phyloP scores from a whole-genome alignment of 92 coral and sea anemone genomes.

The Porites divaricata region DNA sequence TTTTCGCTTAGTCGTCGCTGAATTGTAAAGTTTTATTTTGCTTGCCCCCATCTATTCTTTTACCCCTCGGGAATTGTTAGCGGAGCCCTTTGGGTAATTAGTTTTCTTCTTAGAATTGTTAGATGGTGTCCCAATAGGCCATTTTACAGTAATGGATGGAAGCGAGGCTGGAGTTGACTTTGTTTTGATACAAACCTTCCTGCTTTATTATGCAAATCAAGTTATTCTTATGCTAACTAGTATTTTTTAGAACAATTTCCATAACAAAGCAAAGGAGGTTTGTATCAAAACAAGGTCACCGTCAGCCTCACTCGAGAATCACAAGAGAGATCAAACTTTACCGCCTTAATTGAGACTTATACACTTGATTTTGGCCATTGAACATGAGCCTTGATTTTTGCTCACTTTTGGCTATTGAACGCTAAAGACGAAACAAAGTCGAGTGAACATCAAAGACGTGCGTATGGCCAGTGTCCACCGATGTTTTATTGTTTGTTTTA shows the following conservation, averaged over 20 bases:
- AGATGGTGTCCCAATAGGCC: constrained; percentile 12
- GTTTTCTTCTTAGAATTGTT: constrained; percentile 61
- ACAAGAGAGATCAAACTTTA: constrained; percentile 18
- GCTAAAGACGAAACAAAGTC: too few relatives aligned
- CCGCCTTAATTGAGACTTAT: background rate
- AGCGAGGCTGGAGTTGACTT: too few relatives aligned
- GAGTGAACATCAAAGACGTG: background rate
- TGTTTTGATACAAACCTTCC: too few relatives aligned
- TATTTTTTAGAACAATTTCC: too few relatives aligned
- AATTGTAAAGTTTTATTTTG: constrained; percentile 3
- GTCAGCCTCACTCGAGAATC: background rate
- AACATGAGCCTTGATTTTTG: background rate
- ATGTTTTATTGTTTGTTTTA: constrained; percentile 12
- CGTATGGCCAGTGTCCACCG: background rate
- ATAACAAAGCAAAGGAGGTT: too few relatives aligned
- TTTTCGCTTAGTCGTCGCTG: constrained; percentile 6
- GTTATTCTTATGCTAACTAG: too few relatives aligned
- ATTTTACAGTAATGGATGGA: too few relatives aligned
- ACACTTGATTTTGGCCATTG: background rate
- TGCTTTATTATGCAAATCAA: too few relatives aligned
- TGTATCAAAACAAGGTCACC: too few relatives aligned
- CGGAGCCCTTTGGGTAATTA: constrained; percentile 85
- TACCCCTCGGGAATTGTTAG: constrained; percentile 38
- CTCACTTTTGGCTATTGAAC: background rate
- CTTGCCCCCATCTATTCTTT: constrained; percentile 31